Evolutionary conservation across 2,113 vertebrate genomes (phyloP).

Genomic region (Acrocephalus arundinaceus): DNA sequence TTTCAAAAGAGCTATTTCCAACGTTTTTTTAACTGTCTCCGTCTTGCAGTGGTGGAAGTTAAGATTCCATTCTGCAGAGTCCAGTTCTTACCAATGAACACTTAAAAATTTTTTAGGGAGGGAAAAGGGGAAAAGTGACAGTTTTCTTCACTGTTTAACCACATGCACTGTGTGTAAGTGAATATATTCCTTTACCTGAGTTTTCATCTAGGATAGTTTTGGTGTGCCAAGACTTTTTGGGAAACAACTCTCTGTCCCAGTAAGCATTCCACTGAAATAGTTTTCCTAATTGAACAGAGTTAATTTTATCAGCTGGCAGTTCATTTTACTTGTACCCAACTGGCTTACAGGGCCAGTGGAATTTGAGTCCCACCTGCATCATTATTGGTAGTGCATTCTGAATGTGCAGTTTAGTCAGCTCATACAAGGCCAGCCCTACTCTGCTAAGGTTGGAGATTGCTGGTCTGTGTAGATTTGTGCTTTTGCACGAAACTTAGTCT

Average conservation of each 20-base stretch:
- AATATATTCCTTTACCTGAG: conserved; percentile 24
- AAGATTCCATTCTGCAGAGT: conserved; percentile 57
- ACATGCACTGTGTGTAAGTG: conserved; percentile 28
- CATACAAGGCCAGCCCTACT: conserved; percentile 54
- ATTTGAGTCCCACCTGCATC: conserved; percentile 22
- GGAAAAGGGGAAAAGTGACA: conserved; percentile 57
- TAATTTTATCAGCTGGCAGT: conserved; percentile 31
- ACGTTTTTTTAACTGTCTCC: conserved; percentile 69
- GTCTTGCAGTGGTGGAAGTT: conserved; percentile 70
- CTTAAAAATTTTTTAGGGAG: conserved; percentile 58
- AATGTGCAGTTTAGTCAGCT: conserved; percentile 43
- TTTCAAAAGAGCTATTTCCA: conserved; percentile 76
- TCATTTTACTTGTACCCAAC: not conserved
- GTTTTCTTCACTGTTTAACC: conserved; percentile 38
- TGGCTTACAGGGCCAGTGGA: conserved; percentile 9
- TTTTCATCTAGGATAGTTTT: conserved; percentile 8
- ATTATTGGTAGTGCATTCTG: conserved; percentile 26
- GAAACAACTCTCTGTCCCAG: conserved; percentile 3
- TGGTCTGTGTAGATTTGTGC: conserved; percentile 73
- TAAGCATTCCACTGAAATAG: conserved; percentile 43
- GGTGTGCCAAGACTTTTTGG: conserved; percentile 19
- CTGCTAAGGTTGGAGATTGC: conserved; percentile 76
- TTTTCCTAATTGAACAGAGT: conserved; percentile 30
- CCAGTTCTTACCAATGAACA: conserved; percentile 36
- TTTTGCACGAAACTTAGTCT: conserved; percentile 77